Conservation (phyloP, 2,113 vertebrate genomes). For the Apteryx owenii region DNA sequence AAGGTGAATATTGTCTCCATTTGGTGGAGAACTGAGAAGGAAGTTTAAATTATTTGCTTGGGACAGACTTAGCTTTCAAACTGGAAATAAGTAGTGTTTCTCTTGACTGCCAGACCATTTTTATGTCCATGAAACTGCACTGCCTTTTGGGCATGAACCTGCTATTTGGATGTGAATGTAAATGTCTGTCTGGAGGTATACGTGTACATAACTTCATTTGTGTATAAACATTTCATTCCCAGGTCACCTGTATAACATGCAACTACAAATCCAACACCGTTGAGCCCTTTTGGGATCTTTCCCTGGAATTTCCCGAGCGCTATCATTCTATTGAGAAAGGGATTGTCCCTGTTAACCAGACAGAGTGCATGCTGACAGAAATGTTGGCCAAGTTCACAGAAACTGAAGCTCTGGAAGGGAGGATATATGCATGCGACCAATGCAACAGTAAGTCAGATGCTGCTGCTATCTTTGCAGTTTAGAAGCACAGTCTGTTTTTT, state of each 20-base stretch:
- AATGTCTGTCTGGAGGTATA: not conserved
- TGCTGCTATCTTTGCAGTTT: not conserved
- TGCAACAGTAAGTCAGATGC: conserved; percentile 92
- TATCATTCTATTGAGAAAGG: conserved; percentile 91
- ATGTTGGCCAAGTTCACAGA: conserved; percentile 99
- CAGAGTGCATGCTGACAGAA: conserved; percentile 93
- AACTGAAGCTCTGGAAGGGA: conserved; percentile 95
- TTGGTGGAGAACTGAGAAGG: not conserved
- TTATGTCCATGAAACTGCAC: rapidly evolving
- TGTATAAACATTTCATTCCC: conserved; percentile 8
- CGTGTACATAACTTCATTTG: not conserved
- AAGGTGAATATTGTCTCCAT: not conserved
- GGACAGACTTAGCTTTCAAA: not conserved
- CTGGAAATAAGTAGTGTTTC: not conserved
- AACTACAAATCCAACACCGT: conserved; percentile 98
- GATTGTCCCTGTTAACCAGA: conserved; percentile 80
- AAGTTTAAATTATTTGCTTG: not conserved
- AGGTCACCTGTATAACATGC: conserved; percentile 98
- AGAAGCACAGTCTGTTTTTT: not conserved
- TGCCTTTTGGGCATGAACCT: not conserved
- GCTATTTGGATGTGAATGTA: not conserved
- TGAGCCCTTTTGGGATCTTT: conserved; percentile 98
- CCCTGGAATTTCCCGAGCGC: conserved; percentile 96
- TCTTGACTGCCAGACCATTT: not conserved
- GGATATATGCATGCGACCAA: conserved; percentile 97